A percentile compares a stretch with the other conserved stretches of the same genome.
phyloP scores from a whole-genome alignment of 2,113 vertebrate genomes.

The Cavia porcellus region DNA sequence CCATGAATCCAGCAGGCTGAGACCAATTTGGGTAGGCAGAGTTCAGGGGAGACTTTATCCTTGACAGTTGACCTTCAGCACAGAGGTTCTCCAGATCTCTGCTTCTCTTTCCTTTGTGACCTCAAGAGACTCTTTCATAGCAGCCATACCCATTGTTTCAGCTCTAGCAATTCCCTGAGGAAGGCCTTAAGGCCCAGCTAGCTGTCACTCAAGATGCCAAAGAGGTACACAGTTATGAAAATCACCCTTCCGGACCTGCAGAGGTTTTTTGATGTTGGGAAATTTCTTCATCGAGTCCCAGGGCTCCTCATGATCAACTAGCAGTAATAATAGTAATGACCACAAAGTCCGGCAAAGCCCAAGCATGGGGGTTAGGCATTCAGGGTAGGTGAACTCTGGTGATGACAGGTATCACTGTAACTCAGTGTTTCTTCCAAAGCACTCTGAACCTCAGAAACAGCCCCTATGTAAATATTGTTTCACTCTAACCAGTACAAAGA shows the following conservation, averaged over 20 bases:
- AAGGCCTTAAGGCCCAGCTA: neutral
- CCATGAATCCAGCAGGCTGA: rapidly evolving
- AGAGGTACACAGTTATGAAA: neutral
- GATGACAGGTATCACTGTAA: rapidly evolving
- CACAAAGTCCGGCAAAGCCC: neutral
- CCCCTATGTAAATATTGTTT: neutral
- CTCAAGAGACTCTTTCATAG: neutral
- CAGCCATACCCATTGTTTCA: neutral
- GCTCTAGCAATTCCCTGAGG: neutral
- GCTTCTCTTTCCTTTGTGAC: neutral
- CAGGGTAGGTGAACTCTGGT: neutral
- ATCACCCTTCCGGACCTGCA: neutral
- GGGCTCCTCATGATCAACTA: neutral
- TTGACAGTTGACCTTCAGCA: neutral
- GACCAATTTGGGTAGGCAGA: neutral
- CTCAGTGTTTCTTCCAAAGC: neutral
- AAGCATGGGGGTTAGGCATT: neutral
- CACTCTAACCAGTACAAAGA: neutral
- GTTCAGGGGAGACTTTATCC: neutral
- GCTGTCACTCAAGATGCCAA: neutral
- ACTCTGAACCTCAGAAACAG: neutral
- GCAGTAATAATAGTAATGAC: neutral
- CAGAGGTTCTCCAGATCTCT: neutral
- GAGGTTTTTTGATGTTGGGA: too few relatives aligned
- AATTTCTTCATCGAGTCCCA: neutral